phyloP scores from a whole-genome alignment of 2,888 invertebrate genomes.

The Sepioteuthis lessoniana region DNA sequence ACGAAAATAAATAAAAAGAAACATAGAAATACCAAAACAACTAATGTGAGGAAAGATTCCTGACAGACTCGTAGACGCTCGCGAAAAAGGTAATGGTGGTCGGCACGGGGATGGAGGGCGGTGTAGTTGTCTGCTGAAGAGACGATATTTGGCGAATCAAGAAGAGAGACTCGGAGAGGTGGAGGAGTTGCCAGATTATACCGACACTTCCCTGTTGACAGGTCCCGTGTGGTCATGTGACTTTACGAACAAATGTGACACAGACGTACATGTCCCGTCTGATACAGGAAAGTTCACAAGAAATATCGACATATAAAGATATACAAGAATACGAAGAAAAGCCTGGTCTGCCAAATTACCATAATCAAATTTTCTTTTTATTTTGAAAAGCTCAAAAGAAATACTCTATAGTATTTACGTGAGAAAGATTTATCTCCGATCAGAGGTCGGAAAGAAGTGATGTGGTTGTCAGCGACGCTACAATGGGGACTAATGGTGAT shows the following conservation, averaged over 20 bases:
- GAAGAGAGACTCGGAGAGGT: background rate
- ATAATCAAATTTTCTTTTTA: background rate
- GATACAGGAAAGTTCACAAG: background rate
- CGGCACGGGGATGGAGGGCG: background rate
- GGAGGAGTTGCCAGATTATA: background rate
- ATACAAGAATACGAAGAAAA: background rate
- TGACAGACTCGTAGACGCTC: background rate
- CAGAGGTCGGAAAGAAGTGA: background rate
- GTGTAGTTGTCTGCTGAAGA: background rate
- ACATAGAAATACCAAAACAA: too few species aligned
- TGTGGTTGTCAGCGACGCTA: background rate
- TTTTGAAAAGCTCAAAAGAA: background rate
- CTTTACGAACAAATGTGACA: background rate
- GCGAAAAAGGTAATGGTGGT: background rate
- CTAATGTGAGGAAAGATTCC: too few species aligned
- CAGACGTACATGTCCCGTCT: background rate
- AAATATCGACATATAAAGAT: background rate
- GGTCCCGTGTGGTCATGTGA: background rate
- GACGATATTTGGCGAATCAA: background rate
- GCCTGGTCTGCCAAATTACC: background rate
- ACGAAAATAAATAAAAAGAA: too few species aligned
- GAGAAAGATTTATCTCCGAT: background rate
- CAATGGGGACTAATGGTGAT: background rate
- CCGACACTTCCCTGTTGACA: background rate
- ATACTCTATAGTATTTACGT: background rate